Base-by-base conservation (phyloP, 2,113 vertebrate species). In the Dasyprocta punctata region DNA sequence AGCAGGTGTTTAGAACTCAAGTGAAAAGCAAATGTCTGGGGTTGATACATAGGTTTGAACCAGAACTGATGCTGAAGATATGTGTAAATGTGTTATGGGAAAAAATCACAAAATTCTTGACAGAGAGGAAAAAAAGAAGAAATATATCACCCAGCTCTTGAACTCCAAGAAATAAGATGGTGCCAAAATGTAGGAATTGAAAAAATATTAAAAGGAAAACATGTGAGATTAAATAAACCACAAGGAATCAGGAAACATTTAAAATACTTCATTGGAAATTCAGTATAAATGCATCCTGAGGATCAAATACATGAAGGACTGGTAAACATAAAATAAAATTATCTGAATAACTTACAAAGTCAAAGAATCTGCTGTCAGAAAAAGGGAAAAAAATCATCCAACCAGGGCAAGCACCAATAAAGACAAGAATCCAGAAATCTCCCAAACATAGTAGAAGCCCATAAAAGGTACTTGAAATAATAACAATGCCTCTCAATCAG, bases 241-340 rank as follows among this genome's bases (percentile, higher is more conserved):
- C 58, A 87, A 58, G 8, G 80, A 97, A 78, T 61, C 44, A 67
- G n/a, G 77, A 93, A 92, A 86, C 7, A 60, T 90, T 96, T 94
- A 89, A 91, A 80, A 77, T 58, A 84, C 3, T 26, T 95, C 20
- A 65, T 28, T 88, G 52, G 61, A 92, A 95, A 93, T 93, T 83
- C 49, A 83, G 54, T 4, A 85, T 82, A 96, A 82, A 96, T 69
- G 2, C 11, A 49, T 86, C 89, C 41, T 60, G 8, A 90, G 65
- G 49, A 85, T 93, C 52, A 97, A 96, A 92, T 38, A 81, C 30
- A 87, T 14, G 16, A 82, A 30, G 33, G 24, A 12, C 67, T 81
- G 20, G 56, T 86, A 61, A 93, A 90, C 81, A 36, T 47, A 85
- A 96, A 89, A 92, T 16, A 85, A 94, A 94, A 63, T 47, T 75